Percentiles rank a stretch among this genome's conserved stretches.
These are phyloP conservation scores for Artibeus lituratus DNA, from an alignment of 2,797 vertebrate genomes.

Conservation along the genomic window DNA sequence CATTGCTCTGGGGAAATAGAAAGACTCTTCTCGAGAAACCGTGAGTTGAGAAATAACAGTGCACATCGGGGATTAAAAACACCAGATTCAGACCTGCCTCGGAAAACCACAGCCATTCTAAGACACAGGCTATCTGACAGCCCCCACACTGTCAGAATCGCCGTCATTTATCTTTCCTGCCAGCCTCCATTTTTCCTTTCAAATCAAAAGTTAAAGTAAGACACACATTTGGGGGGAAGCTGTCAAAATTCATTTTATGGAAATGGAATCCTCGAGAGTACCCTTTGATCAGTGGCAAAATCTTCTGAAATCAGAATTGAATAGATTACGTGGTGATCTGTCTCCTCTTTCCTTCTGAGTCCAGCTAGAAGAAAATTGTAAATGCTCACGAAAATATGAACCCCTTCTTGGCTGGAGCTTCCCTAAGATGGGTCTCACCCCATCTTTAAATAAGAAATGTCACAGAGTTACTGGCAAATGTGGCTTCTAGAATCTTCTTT, in stretches of 20 bases:
- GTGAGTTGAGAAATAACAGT: neutral
- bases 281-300: conserved; percentile 60
- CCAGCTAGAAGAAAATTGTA: conserved; percentile 36
- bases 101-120: neutral
- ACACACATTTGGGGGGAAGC: conserved; percentile 67
- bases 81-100: neutral
- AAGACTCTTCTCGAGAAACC: neutral
- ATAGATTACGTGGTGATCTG: conserved; percentile 54
- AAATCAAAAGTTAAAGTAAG: conserved; percentile 74
- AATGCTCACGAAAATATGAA: neutral
- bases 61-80: neutral
- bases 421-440: neutral
- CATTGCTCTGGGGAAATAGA: neutral
- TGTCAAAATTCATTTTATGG: conserved; percentile 75
- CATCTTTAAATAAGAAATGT: neutral
- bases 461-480: neutral
- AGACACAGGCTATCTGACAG: conserved; percentile 31
- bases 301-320: conserved; percentile 66
- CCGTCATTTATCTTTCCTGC: conserved; percentile 60
- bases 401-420: neutral
- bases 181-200: conserved; percentile 68
- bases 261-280: conserved; percentile 47
- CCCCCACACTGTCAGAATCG: conserved; percentile 19
- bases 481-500: neutral
- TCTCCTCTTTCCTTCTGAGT: conserved; percentile 6